Percentiles rank a stretch among this genome's conserved stretches.
Evolutionary conservation across 2,113 vertebrate species (phyloP).

Genomic region (Falco punctatus): DNA sequence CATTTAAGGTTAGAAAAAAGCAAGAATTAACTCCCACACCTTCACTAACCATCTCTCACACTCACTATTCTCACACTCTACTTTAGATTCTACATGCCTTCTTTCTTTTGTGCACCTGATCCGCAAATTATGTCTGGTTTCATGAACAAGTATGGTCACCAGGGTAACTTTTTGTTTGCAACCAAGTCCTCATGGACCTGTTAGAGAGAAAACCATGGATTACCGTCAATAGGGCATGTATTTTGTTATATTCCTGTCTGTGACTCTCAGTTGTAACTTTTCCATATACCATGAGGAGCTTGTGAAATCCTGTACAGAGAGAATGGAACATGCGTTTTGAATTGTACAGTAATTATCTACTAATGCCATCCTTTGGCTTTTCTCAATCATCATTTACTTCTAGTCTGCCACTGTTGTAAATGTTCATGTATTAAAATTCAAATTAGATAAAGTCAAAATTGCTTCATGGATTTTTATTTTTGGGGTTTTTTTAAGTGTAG

Average conservation of each 20-base stretch:
- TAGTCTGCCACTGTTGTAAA: not conserved
- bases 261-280: not conserved
- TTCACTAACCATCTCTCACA: not conserved
- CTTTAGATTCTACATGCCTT: not conserved
- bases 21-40: not conserved
- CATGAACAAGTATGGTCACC: not conserved
- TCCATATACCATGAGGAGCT: not conserved
- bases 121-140: not conserved
- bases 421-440: conserved; percentile 52
- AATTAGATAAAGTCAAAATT: conserved; percentile 51
- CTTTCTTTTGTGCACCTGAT: not conserved
- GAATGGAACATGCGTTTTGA: conserved; percentile 34
- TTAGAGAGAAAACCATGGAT: not conserved
- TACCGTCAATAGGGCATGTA: not conserved
- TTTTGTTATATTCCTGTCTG: not conserved
- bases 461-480: not conserved
- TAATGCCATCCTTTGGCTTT: conserved; percentile 23
- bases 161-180: not conserved
- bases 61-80: not conserved
- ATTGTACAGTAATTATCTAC: conserved; percentile 25
- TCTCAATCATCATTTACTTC: conserved; percentile 45
- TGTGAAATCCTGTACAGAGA: not conserved
- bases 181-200: not conserved
- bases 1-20: not conserved
- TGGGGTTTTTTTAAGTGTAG: not conserved